Evolutionary conservation across 2,113 vertebrate genomes (phyloP).

Genomic region (Cathartes aura): DNA sequence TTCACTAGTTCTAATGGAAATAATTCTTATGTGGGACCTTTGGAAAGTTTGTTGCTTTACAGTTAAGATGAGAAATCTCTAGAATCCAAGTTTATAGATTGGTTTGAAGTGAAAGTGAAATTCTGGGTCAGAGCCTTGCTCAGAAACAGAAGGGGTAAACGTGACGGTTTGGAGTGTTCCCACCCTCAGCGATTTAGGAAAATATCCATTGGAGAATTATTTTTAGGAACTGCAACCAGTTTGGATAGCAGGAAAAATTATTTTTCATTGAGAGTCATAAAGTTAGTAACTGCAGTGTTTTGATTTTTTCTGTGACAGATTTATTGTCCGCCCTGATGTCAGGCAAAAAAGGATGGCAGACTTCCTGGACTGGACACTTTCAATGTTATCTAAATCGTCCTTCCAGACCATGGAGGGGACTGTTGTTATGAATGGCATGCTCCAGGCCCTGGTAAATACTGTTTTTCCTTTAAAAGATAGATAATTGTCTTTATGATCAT

Average conservation of each 20-base stretch:
- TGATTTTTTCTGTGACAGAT: conserved; percentile 72
- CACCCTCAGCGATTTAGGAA: not conserved
- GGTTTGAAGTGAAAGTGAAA: not conserved
- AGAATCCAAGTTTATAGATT: not conserved
- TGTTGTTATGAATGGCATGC: conserved; percentile 84
- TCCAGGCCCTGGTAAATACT: conserved; percentile 91
- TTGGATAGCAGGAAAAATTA: not conserved
- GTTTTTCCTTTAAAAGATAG: not conserved
- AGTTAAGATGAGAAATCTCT: not conserved
- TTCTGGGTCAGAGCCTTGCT: not conserved
- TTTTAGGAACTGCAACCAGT: not conserved
- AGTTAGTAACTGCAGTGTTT: not conserved
- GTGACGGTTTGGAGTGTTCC: not conserved
- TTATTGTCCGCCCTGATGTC: conserved; percentile 92
- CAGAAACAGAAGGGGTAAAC: not conserved
- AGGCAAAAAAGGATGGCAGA: conserved; percentile 85
- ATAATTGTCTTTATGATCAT: not conserved
- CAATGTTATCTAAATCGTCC: conserved; percentile 79
- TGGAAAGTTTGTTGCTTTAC: not conserved
- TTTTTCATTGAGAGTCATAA: not conserved
- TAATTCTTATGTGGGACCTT: not conserved
- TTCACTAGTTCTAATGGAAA: not conserved
- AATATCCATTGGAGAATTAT: not conserved
- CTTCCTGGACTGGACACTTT: conserved; percentile 92
- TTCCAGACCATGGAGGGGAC: conserved; percentile 83